Conservation (phyloP, 2,888 invertebrate genomes). For the Fragum whitleyi region DNA sequence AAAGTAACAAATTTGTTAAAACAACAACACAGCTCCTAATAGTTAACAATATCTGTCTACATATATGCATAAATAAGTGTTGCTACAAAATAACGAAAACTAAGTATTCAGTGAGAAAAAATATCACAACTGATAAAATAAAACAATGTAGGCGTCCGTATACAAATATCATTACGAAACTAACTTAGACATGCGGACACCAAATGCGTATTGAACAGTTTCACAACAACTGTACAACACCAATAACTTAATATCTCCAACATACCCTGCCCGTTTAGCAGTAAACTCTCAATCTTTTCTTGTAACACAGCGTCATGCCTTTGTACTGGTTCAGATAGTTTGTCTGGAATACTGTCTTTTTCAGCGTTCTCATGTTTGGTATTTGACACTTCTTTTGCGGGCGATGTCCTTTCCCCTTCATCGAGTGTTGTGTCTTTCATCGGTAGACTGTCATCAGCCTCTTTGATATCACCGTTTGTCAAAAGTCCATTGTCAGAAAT, state of each 20-base stretch:
- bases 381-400: background rate
- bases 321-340: background rate
- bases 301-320: background rate
- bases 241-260: slow-evolving; percentile 22
- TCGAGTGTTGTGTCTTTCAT: background rate
- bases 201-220: too few relatives aligned
- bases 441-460: background rate
- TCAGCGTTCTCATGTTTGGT: slow-evolving; percentile 27
- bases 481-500: slow-evolving; percentile 16
- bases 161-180: too few relatives aligned
- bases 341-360: background rate
- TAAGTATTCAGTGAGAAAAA: too few relatives aligned
- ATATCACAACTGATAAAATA: too few relatives aligned
- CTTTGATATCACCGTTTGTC: slow-evolving; percentile 3
- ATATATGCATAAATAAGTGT: too few relatives aligned
- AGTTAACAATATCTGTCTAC: too few relatives aligned
- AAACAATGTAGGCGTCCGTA: too few relatives aligned
- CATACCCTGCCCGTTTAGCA: slow-evolving; percentile 55
- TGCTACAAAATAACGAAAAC: too few relatives aligned
- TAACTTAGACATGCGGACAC: too few relatives aligned
- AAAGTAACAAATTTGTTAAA: too few relatives aligned
- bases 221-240: slow-evolving; percentile 13
- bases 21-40: too few relatives aligned
- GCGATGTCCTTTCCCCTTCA: background rate
- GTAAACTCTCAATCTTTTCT: slow-evolving; percentile 43